phyloP scores from a whole-genome alignment of 2,113 vertebrate species.

The Gnathonemus echidnorhynchus region DNA sequence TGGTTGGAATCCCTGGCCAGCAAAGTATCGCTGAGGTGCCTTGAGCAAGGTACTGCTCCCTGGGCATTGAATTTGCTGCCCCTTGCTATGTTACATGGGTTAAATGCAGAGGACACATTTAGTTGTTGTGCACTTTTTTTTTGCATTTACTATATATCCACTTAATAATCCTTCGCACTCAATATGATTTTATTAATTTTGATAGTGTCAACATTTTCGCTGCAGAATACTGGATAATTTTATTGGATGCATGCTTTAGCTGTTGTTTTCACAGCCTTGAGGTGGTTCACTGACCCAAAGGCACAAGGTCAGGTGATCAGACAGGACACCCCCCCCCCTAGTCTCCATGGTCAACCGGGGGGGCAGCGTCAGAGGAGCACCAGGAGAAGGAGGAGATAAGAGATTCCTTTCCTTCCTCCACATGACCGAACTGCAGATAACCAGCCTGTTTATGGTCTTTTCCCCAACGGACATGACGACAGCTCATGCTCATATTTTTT shows the following conservation, averaged over 20 bases:
- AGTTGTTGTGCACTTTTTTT: no score
- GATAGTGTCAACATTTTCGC: neutral
- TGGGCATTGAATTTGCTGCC: no score
- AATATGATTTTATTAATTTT: neutral
- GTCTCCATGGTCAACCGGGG: constrained; percentile 20
- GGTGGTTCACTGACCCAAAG: neutral
- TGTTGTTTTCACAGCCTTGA: neutral
- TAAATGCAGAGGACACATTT: no score
- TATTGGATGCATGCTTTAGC: neutral
- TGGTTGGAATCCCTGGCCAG: no score
- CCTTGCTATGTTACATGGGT: no score
- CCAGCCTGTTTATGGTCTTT: constrained; percentile 12
- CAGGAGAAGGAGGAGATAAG: constrained; percentile 42
- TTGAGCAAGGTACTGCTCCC: no score
- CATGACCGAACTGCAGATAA: constrained; percentile 29
- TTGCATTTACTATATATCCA: neutral
- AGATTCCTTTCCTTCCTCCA: constrained; percentile 54
- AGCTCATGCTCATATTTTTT: neutral
- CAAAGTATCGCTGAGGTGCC: no score
- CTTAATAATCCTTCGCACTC: neutral
- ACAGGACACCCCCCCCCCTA: neutral
- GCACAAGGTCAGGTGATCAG: neutral
- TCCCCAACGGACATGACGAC: neutral
- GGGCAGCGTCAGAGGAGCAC: constrained; percentile 21
- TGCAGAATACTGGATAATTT: neutral